Evolutionary conservation across 2,113 vertebrate genomes (phyloP).

Genomic region (Platysteira castanea): DNA sequence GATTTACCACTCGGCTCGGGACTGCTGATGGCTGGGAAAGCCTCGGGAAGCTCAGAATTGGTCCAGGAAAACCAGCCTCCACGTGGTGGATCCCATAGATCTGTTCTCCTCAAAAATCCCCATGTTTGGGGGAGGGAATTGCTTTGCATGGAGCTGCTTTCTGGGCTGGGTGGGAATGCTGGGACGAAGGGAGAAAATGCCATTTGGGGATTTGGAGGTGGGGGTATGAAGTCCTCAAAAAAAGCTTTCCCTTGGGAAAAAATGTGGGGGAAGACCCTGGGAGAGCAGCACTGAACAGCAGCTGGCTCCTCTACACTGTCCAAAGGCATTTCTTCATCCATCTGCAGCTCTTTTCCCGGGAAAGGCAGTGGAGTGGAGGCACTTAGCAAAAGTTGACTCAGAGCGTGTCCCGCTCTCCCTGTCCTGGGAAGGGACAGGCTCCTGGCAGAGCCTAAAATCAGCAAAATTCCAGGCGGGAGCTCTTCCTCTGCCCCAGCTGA

Average conservation of each 20-base stretch:
- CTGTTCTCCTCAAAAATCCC: not conserved
- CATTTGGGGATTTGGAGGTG: not conserved
- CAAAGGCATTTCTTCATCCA: not conserved
- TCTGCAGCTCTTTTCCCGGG: not conserved
- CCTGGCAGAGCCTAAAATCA: not conserved
- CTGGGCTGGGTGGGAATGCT: not conserved
- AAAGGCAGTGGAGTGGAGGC: not conserved
- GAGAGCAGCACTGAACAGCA: not conserved
- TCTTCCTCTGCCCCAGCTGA: not conserved
- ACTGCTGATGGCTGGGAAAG: not conserved
- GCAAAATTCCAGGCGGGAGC: not conserved
- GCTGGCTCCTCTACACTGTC: not conserved
- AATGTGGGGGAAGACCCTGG: not conserved
- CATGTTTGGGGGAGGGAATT: not conserved
- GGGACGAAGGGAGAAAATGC: not conserved
- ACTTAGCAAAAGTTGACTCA: not conserved
- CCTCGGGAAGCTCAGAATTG: not conserved
- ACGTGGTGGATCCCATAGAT: not conserved
- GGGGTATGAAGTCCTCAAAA: not conserved
- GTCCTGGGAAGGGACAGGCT: not conserved
- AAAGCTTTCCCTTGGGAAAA: not conserved
- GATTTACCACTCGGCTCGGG: not conserved
- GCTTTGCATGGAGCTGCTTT: not conserved
- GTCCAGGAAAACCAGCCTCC: not conserved
- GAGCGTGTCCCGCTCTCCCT: not conserved